phyloP scores from a whole-genome alignment of 2,888 invertebrate species.

The Nomada lathburiana region DNA sequence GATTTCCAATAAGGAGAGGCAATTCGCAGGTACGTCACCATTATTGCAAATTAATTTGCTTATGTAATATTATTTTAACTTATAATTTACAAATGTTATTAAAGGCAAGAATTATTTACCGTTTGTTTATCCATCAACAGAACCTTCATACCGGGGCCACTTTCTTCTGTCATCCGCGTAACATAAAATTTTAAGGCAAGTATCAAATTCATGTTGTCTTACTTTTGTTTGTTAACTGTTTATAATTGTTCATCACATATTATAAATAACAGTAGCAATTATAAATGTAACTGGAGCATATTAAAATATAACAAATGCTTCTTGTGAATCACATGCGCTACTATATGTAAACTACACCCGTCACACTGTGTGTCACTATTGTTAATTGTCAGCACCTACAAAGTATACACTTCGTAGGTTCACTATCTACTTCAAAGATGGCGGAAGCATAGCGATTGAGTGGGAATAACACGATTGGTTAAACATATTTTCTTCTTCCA shows the following conservation, averaged over 20 bases:
- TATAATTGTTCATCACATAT: conserved; percentile 5
- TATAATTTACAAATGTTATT: background rate
- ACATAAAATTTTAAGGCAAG: conserved; percentile 97
- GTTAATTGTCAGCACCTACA: too few relatives aligned
- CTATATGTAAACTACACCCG: conserved; percentile 8
- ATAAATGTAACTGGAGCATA: background rate
- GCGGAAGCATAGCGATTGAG: background rate
- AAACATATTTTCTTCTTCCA: too few relatives aligned
- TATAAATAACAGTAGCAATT: conserved; percentile 7
- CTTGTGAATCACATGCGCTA: background rate
- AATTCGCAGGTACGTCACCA: too few relatives aligned
- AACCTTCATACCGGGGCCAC: conserved; percentile 99
- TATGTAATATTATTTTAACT: background rate
- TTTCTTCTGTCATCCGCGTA: conserved; percentile 98
- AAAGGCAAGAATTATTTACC: conserved; percentile 85
- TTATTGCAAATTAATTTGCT: background rate
- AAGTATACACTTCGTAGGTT: background rate
- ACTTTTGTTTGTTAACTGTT: background rate
- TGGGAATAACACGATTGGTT: background rate
- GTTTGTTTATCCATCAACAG: conserved; percentile 99
- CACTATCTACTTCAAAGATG: background rate
- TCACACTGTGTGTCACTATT: background rate
- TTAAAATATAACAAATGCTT: background rate
- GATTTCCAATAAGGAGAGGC: too few relatives aligned
- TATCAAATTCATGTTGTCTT: conserved; percentile 93